Base-by-base conservation (phyloP, 2,797 vertebrate species). In the Tragelaphus eurycerus region DNA sequence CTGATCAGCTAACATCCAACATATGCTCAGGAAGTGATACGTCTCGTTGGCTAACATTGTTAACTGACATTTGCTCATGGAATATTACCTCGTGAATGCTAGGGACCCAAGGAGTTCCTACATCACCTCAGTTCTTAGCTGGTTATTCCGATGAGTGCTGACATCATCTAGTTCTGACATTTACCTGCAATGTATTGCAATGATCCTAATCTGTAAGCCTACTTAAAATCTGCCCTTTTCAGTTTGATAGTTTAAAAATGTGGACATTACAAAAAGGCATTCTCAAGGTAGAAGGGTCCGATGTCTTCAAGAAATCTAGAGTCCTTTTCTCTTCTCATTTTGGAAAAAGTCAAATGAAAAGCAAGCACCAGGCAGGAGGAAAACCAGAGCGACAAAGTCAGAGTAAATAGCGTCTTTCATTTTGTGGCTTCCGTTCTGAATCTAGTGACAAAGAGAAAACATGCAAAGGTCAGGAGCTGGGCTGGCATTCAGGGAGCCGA, bases 191-290 rank as follows among this genome's bases (percentile, higher is more conserved):
- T n/a, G 78, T 74, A 95, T 59, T 76, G 78, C 82, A 67, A 89
- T 96, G 95, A 97, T 96, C 78, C 92, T 93, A 96, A 96, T 98
- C 95, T 93, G 82, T 97, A 96, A 97, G 92, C 6, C 76, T 98
- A 86, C 57, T 95, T 97, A 62, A 97, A 96, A 88, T 88, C 55
- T 92, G 25, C 17, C 85, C 55, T 55, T 38, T 95, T 98, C 95
- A 93, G 89, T 92, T 60, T 54, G 93, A 86, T 92, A 76, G 90
- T 81, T 97, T 97, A 79, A 95, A 97, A 96, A 97, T 92, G 96
- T 76, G 95, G 93, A 90, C 88, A 90, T 92, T 89, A 92, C 67
- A 55, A 87, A 50, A 94, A 93, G 88, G 81, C 57, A n/a, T 84
- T 86, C 43, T n/a, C 34, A 93, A 95, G 62, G 93, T 50, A 95